These are phyloP conservation scores for Drosophila takahashii DNA, from an alignment of 1,140 invertebrate species.

Conservation along the genomic window DNA sequence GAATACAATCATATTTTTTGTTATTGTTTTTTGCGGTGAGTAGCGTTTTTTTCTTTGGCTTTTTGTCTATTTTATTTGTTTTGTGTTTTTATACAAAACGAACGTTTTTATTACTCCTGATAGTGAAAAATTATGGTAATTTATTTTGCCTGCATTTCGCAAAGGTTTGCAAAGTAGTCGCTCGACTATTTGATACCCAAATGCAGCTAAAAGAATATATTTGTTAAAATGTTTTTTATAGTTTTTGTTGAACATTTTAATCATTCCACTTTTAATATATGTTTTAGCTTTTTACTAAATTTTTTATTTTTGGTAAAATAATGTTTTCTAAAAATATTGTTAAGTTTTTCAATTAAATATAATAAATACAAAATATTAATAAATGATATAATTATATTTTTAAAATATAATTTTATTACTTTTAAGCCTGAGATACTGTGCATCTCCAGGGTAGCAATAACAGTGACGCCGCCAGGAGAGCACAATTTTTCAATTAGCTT, in stretches of 20 bases:
- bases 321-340: background rate
- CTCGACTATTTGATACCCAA: background rate
- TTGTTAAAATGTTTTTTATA: background rate
- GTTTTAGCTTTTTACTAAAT: background rate
- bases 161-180: background rate
- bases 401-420: background rate
- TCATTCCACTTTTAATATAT: background rate
- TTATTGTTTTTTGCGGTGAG: conserved; percentile 53
- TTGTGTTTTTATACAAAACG: conserved; percentile 22
- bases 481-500: conserved; percentile 58
- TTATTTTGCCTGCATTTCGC: conserved; percentile 24
- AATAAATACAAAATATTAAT: too few species aligned
- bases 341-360: background rate
- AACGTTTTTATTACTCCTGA: conserved; percentile 26
- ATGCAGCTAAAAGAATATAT: background rate
- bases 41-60: conserved; percentile 27
- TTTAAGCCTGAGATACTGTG: background rate
- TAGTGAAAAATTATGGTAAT: conserved; percentile 49
- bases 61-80: conserved; percentile 49
- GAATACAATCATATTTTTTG: conserved; percentile 48
- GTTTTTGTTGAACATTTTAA: too few species aligned
- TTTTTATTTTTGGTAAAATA: background rate
- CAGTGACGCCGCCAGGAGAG: conserved; percentile 32
- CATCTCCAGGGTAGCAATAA: conserved; percentile 12
- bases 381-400: too few species aligned